Base-by-base conservation (phyloP, 2,113 vertebrate genomes). In the Symphodus melops region DNA sequence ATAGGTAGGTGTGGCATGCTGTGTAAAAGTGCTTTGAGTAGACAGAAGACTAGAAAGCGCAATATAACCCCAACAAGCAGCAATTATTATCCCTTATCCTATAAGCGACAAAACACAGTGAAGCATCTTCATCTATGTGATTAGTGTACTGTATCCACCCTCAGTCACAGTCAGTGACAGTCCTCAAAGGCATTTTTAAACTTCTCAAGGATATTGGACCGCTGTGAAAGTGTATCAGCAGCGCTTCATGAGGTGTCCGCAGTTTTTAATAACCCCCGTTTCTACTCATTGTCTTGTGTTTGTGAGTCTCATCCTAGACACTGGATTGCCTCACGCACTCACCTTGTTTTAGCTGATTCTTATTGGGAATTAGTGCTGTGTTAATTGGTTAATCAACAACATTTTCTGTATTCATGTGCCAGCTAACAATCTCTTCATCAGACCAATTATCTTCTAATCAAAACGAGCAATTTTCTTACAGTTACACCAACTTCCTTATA, bases 281-380 rank as follows among this genome's bases (percentile, higher is more conserved):
- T 23, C 2, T n/a, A 13, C n/a, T 20, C 1, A 0, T 55, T 65
- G 20, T 48, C 49, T 25, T 63, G 44, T 36, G 33, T 33, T 51
- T 62, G 19, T 42, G 41, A 42, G 41, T 55, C 33, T 55, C 48
- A 48, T 5, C 21, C 41, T 20, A 53, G 1, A 9, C 28, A 36
- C 53, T 48, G 56, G 36, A 28, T 37, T 37, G 63, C 48, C 8
- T 37, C 33, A 62, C 56, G 11, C 3, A 1, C 6, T 57, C 66
- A 44, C 58, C 63, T 63, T 59, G 42, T 64, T 51, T 55, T 41
- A 39, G 13, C n/a, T 64, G 13, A 66, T 57, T n/a, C 65, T 73
- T 20, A 68, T 59, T 8, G 28, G 4, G 46, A 42, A 57, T 72
- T 44, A 57, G 23, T 52, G 42, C 59, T 49, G 28, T 69, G 54